Conservation (phyloP, 2,113 vertebrate genomes). For the Siphamia tubifer region DNA sequence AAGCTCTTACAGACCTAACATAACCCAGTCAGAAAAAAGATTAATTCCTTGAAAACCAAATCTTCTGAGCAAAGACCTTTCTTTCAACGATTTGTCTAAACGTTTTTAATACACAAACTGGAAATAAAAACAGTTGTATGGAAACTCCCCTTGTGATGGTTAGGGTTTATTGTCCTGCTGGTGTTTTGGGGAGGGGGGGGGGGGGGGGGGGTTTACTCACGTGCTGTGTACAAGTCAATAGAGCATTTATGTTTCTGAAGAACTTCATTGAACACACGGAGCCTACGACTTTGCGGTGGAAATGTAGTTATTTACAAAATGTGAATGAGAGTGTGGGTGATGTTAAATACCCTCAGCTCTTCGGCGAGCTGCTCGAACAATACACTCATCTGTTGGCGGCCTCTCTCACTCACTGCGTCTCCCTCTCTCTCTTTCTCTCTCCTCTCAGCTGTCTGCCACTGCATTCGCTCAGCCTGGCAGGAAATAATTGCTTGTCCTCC, state of each 20-base stretch:
- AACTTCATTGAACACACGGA: not conserved
- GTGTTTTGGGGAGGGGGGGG: not conserved
- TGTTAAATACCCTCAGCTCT: conserved; percentile 19
- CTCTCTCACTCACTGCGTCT: not conserved
- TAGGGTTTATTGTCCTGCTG: too few relatives aligned
- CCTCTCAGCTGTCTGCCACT: conserved; percentile 40
- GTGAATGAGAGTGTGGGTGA: conserved; percentile 25
- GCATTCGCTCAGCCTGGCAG: conserved; percentile 59
- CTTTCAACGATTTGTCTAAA: too few relatives aligned
- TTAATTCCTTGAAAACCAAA: too few relatives aligned
- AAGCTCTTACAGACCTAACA: too few relatives aligned
- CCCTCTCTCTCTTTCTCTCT: not conserved
- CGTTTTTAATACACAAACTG: too few relatives aligned
- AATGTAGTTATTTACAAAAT: not conserved
- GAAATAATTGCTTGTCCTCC: conserved; percentile 77
- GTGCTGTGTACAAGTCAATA: not conserved
- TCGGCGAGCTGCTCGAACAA: conserved; percentile 6
- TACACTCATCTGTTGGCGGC: conserved; percentile 4
- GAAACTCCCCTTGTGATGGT: too few relatives aligned
- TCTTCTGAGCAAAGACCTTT: too few relatives aligned
- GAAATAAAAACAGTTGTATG: too few relatives aligned
- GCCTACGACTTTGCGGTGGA: not conserved
- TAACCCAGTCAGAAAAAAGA: too few relatives aligned
- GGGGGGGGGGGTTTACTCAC: not conserved
- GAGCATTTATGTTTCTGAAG: not conserved